phyloP scores from a whole-genome alignment of 2,888 invertebrate genomes.

The Chymomyza procnemis region DNA sequence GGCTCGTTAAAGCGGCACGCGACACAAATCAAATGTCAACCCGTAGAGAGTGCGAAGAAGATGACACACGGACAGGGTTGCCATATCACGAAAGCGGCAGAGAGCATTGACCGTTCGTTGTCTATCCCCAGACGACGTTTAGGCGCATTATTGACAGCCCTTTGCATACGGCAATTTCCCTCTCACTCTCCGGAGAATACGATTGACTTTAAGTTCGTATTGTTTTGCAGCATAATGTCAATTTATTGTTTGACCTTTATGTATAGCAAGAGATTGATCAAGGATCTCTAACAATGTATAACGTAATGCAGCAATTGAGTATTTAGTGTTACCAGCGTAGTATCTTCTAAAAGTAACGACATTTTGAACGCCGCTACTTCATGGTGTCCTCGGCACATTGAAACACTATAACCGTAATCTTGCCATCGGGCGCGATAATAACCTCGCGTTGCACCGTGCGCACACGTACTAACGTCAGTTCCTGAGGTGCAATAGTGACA shows the following conservation, averaged over 20 bases:
- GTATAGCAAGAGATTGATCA: too few relatives aligned
- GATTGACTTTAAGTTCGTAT: too few relatives aligned
- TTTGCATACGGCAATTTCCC: too few relatives aligned
- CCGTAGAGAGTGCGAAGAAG: neutral
- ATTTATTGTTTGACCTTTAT: too few relatives aligned
- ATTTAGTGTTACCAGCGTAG: too few relatives aligned
- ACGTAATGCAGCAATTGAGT: too few relatives aligned
- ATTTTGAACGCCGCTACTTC: too few relatives aligned
- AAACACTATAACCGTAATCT: constrained; percentile 74
- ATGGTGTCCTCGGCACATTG: constrained; percentile 69
- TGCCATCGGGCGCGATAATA: constrained; percentile 74
- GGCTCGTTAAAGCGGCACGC: constrained; percentile 63
- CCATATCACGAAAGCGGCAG: neutral
- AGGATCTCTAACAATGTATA: too few relatives aligned
- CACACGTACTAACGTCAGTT: constrained; percentile 68
- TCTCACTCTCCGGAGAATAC: too few relatives aligned
- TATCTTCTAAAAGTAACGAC: too few relatives aligned
- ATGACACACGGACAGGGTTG: neutral
- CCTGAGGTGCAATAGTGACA: constrained; percentile 24
- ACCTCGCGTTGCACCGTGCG: constrained; percentile 74
- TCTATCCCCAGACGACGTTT: constrained; percentile 42
- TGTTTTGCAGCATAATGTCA: too few relatives aligned
- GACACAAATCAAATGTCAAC: constrained; percentile 67
- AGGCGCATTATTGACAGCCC: constrained; percentile 8
- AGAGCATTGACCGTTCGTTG: neutral